These are phyloP conservation scores for Madoqua kirkii DNA, from an alignment of 2,113 vertebrate species.

Conservation along the genomic window DNA sequence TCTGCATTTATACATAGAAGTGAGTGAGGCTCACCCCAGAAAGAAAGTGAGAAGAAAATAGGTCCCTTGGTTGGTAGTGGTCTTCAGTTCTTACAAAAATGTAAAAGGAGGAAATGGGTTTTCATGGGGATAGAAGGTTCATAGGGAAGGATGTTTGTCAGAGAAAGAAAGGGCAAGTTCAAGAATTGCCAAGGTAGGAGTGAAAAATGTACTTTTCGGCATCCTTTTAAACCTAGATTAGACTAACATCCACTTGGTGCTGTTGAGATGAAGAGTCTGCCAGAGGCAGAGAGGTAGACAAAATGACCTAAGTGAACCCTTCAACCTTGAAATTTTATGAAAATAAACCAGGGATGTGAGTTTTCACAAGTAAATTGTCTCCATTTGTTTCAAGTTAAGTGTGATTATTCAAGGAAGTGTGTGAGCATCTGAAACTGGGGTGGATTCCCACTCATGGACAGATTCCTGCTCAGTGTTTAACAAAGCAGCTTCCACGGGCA, in stretches of 20 bases:
- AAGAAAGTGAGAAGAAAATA: constrained; percentile 19
- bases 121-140: not conserved
- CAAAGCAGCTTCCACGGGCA: not conserved
- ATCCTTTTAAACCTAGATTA: not conserved
- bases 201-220: not conserved
- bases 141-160: not conserved
- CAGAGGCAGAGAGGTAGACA: not conserved
- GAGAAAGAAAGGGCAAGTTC: not conserved
- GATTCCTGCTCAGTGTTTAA: not conserved
- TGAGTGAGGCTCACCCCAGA: not conserved
- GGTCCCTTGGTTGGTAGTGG: not conserved
- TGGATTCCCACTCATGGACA: not conserved
- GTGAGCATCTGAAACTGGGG: not conserved
- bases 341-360: not conserved
- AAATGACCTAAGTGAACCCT: not conserved
- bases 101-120: not conserved
- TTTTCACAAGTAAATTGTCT: not conserved
- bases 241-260: not conserved
- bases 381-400: not conserved
- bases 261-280: not conserved
- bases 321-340: not conserved
- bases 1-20: not conserved
- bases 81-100: not conserved
- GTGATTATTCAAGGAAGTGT: not conserved
- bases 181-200: not conserved